phyloP scores from a whole-genome alignment of 1,140 invertebrate genomes.

The Drosophila pruinosa region DNA sequence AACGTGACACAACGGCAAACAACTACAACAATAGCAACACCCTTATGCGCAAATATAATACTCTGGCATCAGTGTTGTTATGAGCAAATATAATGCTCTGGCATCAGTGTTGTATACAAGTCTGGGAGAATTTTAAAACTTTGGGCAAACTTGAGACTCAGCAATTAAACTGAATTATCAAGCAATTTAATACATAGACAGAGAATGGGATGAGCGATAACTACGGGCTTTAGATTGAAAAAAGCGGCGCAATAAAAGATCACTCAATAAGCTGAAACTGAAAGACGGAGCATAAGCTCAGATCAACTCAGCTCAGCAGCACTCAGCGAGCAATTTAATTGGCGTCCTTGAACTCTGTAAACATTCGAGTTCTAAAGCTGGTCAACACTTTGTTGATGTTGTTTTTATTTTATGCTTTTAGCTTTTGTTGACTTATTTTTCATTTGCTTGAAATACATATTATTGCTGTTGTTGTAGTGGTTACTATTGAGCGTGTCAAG shows the following conservation, averaged over 20 bases:
- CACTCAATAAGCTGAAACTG: background rate
- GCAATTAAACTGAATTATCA: constrained; percentile 64
- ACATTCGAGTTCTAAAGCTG: constrained; percentile 8
- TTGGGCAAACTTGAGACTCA: background rate
- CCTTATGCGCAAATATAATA: no score
- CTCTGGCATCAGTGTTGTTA: background rate
- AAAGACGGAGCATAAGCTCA: constrained; percentile 1
- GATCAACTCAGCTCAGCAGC: background rate
- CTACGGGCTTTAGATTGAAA: background rate
- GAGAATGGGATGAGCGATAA: background rate
- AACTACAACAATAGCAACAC: no score
- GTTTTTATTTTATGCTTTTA: constrained; percentile 16
- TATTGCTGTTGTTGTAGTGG: constrained; percentile 10
- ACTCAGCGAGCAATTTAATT: background rate
- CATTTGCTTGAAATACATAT: background rate
- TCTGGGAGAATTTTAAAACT: background rate
- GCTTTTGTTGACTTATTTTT: constrained; percentile 9
- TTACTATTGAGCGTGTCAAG: constrained; percentile 31
- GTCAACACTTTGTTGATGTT: constrained; percentile 10
- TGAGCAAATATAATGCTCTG: background rate
- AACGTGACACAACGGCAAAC: constrained; percentile 46
- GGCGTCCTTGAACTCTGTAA: constrained; percentile 37
- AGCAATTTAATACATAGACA: constrained; percentile 3
- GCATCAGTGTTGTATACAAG: background rate
- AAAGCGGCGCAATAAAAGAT: background rate